These are phyloP conservation scores for Paracanthobrama guichenoti DNA, from an alignment of 2,113 vertebrate genomes.

Conservation along the genomic window DNA sequence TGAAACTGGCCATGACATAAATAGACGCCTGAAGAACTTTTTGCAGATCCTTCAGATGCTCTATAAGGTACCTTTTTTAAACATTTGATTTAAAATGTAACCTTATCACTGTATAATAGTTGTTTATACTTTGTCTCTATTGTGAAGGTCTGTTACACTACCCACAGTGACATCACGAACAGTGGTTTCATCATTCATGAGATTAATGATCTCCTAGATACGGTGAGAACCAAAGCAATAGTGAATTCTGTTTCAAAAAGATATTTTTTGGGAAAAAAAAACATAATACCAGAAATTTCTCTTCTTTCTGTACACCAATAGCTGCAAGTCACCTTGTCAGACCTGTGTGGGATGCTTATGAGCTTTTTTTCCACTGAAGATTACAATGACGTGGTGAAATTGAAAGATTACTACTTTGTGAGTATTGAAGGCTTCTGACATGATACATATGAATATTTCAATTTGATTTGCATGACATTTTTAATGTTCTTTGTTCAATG, in stretches of 20 bases:
- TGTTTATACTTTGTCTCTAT: conserved; percentile 10
- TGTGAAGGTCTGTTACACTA: conserved; percentile 48
- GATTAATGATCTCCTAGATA: conserved; percentile 29
- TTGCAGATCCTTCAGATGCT: conserved; percentile 45
- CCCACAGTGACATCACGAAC: conserved; percentile 8
- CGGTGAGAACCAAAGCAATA: conserved; percentile 48
- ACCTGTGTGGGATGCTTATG: rapidly evolving
- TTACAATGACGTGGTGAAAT: rapidly evolving
- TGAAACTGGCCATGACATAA: background rate
- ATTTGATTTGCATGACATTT: background rate
- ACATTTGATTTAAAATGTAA: background rate
- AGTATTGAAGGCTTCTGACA: background rate
- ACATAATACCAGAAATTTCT: background rate
- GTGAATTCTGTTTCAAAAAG: background rate
- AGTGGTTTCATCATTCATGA: conserved; percentile 54
- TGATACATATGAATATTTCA: background rate
- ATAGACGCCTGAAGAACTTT: background rate
- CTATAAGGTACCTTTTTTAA: conserved; percentile 48
- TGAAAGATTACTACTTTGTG: background rate
- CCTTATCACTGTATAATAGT: background rate
- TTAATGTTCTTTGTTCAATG: background rate
- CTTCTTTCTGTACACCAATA: background rate
- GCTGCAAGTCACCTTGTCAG: background rate
- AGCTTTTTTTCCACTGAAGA: rapidly evolving
- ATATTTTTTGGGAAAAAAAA: background rate